Evolutionary conservation across 1,140 invertebrate genomes (phyloP), one percentile per base, ranked within the genome.

Genomic region (Gonioctena quinquepunctata): DNA sequence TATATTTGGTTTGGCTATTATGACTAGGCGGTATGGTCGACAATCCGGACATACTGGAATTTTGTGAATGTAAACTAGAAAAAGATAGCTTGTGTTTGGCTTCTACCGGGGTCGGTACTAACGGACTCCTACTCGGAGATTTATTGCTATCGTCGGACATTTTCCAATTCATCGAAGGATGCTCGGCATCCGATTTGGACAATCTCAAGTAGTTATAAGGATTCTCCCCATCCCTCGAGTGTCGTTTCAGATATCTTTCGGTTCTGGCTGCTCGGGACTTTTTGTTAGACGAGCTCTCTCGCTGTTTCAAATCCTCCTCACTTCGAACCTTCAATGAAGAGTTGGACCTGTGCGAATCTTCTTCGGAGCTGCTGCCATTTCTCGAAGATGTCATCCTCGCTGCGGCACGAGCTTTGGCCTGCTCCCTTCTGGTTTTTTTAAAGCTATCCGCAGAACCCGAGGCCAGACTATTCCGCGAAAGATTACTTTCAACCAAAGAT

Each of bases 201-300:
- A 77, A 80, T 84, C 73, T 69, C 49, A 78, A 48, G 42, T 77
- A 78, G 64, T 75, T 73, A 26, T 76, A 68, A 18, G 76, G 77
- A 83, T 80, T 86, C 84, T 89, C 88, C 33, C 91, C 90, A 68
- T 93, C 91, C 33, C 88, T 86, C 2, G 90, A 92, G 57, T 92
- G 83, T 27, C 93, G 84, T 77, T 92, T 92, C 54, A 92, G 88
- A 75, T 93, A 93, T 26, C 93, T 86, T 80, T 94, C 93, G 56
- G 92, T 94, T 73, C 93, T 85, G 0, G 92, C 91, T 18, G 88
- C 88, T 62, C 92, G 85, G 22, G 88, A 87, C 65, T 84, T 83
- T 16, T 85, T 69, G 67, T 80, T 88, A 33, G 85, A 79, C 3
- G 86, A 88, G 23, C 86, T 87, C 49, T 87, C 88, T 73, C 86